Evolutionary conservation across 2,888 invertebrate genomes (phyloP).

Genomic region (Panopea generosa): DNA sequence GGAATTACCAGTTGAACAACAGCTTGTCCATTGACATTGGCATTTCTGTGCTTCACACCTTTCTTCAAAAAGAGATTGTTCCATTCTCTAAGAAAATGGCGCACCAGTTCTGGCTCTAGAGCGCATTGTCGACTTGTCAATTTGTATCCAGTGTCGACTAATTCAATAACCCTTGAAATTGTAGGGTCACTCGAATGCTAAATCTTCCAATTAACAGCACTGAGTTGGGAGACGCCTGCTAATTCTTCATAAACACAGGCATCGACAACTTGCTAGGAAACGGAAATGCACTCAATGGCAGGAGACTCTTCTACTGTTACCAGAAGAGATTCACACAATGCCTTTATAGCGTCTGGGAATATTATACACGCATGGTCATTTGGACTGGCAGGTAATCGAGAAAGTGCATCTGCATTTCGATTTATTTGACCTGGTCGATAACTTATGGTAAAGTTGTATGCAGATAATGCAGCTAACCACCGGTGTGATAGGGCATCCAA

Average conservation of each 20-base stretch:
- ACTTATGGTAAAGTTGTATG: constrained; percentile 29
- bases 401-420: constrained; percentile 47
- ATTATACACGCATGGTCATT: background rate
- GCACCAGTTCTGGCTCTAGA: background rate
- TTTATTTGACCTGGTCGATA: constrained; percentile 20
- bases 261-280: background rate
- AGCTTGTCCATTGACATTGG: background rate
- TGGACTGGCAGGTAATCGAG: constrained; percentile 43
- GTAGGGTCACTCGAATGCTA: background rate
- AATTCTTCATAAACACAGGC: background rate
- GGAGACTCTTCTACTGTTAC: background rate
- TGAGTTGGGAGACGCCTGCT: background rate
- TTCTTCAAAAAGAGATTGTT: background rate
- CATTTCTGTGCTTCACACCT: background rate
- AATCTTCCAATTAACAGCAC: background rate
- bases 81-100: background rate
- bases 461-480: constrained; percentile 47
- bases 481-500: constrained; percentile 20
- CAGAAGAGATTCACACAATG: constrained; percentile 9
- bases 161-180: background rate
- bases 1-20: background rate
- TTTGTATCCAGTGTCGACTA: background rate
- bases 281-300: background rate
- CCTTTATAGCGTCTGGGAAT: constrained; percentile 18
- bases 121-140: background rate